Percentiles rank a stretch among this genome's conserved stretches.
phyloP scores from a whole-genome alignment of 2,797 vertebrate species.

The Scolopax bukidnonensis region DNA sequence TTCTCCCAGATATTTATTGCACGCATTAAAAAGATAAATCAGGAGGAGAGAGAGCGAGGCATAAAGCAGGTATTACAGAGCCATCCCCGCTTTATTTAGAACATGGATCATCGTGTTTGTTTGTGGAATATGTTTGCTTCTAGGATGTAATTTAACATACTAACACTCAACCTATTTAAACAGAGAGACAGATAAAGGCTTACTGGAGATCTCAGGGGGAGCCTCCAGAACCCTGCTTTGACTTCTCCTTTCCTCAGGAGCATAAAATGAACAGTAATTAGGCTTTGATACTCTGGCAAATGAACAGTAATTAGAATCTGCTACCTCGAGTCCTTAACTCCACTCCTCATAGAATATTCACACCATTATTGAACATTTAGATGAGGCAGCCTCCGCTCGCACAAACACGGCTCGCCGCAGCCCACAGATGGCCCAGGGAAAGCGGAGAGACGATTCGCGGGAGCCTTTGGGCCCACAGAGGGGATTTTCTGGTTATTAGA shows the following conservation, averaged over 20 bases:
- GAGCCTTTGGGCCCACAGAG: slow-evolving; percentile 97
- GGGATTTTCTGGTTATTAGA: slow-evolving; percentile 99
- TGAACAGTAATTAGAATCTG: slow-evolving; percentile 99
- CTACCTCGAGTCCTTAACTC: slow-evolving; percentile 92
- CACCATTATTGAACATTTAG: slow-evolving; percentile 98
- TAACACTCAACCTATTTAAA: slow-evolving; percentile 90
- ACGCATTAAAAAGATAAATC: slow-evolving; percentile 93
- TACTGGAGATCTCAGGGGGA: slow-evolving; percentile 93
- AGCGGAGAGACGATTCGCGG: slow-evolving; percentile 90
- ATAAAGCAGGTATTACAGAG: slow-evolving; percentile 83
- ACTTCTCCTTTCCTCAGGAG: slow-evolving; percentile 94
- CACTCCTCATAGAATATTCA: slow-evolving; percentile 98
- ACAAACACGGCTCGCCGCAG: slow-evolving; percentile 87
- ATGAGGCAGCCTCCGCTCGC: slow-evolving; percentile 87
- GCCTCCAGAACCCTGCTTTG: slow-evolving; percentile 93
- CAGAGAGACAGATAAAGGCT: slow-evolving; percentile 90
- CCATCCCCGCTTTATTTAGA: slow-evolving; percentile 83
- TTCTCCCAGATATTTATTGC: slow-evolving; percentile 93
- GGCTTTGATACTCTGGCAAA: slow-evolving; percentile 99
- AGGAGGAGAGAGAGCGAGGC: slow-evolving; percentile 82
- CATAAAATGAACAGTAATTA: slow-evolving; percentile 99
- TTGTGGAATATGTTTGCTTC: slow-evolving; percentile 95
- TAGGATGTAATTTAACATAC: slow-evolving; percentile 86
- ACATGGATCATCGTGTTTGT: slow-evolving; percentile 95
- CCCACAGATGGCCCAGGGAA: slow-evolving; percentile 86